These are phyloP conservation scores for Drosophila parabipectinata DNA, from an alignment of 1,140 invertebrate genomes.

Conservation along the genomic window DNA sequence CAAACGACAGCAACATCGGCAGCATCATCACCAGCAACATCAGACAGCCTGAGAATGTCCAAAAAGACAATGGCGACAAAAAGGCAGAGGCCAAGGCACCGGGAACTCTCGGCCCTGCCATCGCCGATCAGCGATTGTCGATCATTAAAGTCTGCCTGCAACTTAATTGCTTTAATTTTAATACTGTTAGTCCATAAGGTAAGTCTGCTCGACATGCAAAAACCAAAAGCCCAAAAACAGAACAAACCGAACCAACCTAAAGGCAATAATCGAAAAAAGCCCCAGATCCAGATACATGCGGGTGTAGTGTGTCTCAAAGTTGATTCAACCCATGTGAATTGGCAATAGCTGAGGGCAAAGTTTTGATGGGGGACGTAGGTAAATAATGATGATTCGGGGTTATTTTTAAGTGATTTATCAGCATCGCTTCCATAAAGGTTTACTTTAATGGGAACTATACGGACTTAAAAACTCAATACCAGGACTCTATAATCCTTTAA, in stretches of 20 bases:
- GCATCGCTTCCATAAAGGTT: not conserved
- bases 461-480: slow-evolving; percentile 3
- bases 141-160: slow-evolving; percentile 82
- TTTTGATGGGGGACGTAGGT: slow-evolving; percentile 41
- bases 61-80: slow-evolving; percentile 50
- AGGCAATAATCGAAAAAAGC: slow-evolving; percentile 35
- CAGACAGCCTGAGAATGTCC: slow-evolving; percentile 71
- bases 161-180: slow-evolving; percentile 83
- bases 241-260: slow-evolving; percentile 3
- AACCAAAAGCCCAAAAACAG: not conserved
- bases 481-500: not conserved
- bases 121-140: slow-evolving; percentile 67
- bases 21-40: slow-evolving; percentile 14
- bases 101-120: slow-evolving; percentile 37
- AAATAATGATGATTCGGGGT: slow-evolving; percentile 50
- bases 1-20: slow-evolving; percentile 26
- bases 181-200: slow-evolving; percentile 81
- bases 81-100: slow-evolving; percentile 51
- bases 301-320: slow-evolving; percentile 54
- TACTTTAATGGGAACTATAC: slow-evolving; percentile 24
- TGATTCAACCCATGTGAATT: slow-evolving; percentile 54
- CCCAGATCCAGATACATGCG: slow-evolving; percentile 55
- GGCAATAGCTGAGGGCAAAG: slow-evolving; percentile 36
- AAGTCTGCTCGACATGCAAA: slow-evolving; percentile 45
- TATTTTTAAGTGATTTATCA: slow-evolving; percentile 44